Conservation (phyloP, 2,888 invertebrate genomes). For the Andrena chrysosceles region DNA sequence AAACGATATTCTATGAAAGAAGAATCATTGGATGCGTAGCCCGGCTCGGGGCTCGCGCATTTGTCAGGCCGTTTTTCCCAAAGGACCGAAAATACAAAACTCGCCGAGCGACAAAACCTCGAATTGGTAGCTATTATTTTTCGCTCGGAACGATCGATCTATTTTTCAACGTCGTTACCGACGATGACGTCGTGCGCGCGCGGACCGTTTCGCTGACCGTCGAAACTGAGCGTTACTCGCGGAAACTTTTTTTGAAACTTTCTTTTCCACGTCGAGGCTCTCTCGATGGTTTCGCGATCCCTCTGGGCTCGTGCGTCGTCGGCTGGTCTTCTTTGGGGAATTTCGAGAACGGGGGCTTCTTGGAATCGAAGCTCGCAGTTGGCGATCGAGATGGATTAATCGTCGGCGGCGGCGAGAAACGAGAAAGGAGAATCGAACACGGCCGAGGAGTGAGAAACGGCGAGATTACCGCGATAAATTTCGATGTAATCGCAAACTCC, state of each 20-base stretch:
- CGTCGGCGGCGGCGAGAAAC: background rate
- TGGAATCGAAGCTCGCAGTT: background rate
- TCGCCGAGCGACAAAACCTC: constrained; percentile 36
- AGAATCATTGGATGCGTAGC: constrained; percentile 43
- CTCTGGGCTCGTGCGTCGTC: background rate
- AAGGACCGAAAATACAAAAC: constrained; percentile 29
- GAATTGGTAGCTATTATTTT: constrained; percentile 43
- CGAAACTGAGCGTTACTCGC: background rate
- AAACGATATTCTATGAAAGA: constrained; percentile 59
- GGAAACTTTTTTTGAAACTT: background rate
- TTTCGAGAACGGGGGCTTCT: background rate
- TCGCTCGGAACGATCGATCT: constrained; percentile 31
- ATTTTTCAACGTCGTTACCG: constrained; percentile 19
- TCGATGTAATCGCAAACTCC: constrained; percentile 47
- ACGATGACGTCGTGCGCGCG: background rate
- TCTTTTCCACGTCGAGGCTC: background rate
- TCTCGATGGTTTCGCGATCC: background rate
- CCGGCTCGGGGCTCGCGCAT: constrained; percentile 23
- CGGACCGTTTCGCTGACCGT: background rate
- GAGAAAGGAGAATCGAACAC: constrained; percentile 11
- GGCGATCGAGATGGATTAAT: constrained; percentile 14
- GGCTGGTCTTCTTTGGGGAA: background rate
- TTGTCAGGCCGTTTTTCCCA: constrained; percentile 44
- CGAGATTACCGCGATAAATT: constrained; percentile 55
- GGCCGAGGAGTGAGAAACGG: background rate